These are phyloP conservation scores for Drosophila borealis DNA, from an alignment of 2,888 invertebrate species.

Conservation along the genomic window DNA sequence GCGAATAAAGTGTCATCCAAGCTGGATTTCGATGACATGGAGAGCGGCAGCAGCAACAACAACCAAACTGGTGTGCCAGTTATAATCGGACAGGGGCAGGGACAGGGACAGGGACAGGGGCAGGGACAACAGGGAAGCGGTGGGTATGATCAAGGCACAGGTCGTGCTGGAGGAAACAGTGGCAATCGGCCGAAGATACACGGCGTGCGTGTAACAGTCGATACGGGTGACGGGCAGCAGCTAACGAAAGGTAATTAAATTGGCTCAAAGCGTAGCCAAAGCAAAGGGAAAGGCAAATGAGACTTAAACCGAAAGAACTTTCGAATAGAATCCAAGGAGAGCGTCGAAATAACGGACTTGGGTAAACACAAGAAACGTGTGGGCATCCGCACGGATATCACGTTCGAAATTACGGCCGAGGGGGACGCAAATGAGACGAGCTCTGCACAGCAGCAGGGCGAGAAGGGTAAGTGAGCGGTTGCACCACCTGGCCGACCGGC, in stretches of 20 bases:
- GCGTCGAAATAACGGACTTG: constrained; percentile 84
- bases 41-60: constrained; percentile 59
- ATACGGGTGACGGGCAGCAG: constrained; percentile 83
- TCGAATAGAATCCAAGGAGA: constrained; percentile 83
- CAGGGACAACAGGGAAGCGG: constrained; percentile 44
- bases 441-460: constrained; percentile 78
- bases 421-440: constrained; percentile 82
- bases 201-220: constrained; percentile 85
- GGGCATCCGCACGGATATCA: constrained; percentile 85
- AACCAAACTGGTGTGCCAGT: constrained; percentile 74
- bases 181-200: constrained; percentile 84
- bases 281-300: constrained; percentile 39
- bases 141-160: constrained; percentile 51
- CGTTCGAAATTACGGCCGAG: constrained; percentile 84
- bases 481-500: not conserved
- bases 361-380: constrained; percentile 84
- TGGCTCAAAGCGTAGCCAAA: constrained; percentile 31
- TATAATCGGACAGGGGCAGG: constrained; percentile 50
- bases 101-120: constrained; percentile 40
- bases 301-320: constrained; percentile 22
- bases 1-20: constrained; percentile 83
- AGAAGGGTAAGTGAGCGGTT: constrained; percentile 73
- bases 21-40: constrained; percentile 83
- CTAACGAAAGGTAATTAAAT: constrained; percentile 82
- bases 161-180: constrained; percentile 49